Percentiles rank a stretch among this genome's conserved stretches.
phyloP scores from a whole-genome alignment of 2,888 invertebrate species.

The Crocallis elinguaria region DNA sequence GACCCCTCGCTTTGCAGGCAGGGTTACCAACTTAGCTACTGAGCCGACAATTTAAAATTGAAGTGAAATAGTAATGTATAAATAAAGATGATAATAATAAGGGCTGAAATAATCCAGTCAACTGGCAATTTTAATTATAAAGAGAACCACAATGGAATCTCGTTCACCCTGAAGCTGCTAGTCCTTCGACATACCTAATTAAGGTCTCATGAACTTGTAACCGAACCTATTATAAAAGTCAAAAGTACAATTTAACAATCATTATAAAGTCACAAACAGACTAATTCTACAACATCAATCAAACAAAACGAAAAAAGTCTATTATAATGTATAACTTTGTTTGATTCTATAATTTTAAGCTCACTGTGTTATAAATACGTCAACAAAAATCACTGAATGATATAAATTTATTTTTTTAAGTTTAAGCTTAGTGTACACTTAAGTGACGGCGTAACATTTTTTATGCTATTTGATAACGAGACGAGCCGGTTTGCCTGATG shows the following conservation, averaged over 20 bases:
- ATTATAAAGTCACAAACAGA: neutral
- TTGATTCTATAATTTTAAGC: neutral
- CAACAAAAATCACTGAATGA: neutral
- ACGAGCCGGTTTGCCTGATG: too few relatives aligned
- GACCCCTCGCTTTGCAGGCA: too few relatives aligned
- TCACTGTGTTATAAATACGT: neutral
- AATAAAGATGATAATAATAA: too few relatives aligned
- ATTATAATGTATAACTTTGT: neutral
- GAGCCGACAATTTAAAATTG: too few relatives aligned
- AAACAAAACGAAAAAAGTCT: neutral
- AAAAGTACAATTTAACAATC: conserved; percentile 5
- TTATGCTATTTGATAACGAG: too few relatives aligned
- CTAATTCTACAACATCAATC: neutral
- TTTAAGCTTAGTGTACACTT: too few relatives aligned
- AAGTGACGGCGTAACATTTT: too few relatives aligned
- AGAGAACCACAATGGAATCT: too few relatives aligned
- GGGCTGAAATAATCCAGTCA: too few relatives aligned
- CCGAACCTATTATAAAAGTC: neutral
- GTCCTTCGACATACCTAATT: neutral
- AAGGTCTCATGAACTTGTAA: neutral
- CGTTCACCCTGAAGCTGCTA: neutral
- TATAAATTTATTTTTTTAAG: neutral
- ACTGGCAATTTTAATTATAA: too few relatives aligned
- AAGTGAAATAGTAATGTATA: too few relatives aligned
- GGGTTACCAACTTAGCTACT: too few relatives aligned